phyloP scores from a whole-genome alignment of 2,797 vertebrate genomes.

The Tragelaphus eurycerus region DNA sequence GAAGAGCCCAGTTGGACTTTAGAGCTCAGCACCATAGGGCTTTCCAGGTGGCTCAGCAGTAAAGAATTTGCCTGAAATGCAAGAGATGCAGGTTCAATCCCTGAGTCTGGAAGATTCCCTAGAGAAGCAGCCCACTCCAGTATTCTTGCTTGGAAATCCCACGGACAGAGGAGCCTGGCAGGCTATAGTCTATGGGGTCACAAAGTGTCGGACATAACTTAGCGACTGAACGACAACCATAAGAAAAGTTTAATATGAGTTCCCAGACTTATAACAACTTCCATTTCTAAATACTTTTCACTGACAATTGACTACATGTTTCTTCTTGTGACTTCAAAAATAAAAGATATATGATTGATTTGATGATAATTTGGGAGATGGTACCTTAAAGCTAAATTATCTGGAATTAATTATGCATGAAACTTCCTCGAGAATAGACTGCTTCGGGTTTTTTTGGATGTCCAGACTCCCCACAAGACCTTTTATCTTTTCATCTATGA shows the following conservation, averaged over 20 bases:
- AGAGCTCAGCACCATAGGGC: rapidly evolving
- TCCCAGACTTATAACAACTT: neutral
- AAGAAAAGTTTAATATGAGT: neutral
- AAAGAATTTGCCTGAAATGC: neutral
- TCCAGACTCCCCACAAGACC: neutral
- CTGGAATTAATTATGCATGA: neutral
- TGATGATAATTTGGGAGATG: neutral
- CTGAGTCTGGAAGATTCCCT: neutral
- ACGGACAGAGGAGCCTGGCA: neutral
- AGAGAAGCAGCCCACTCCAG: neutral
- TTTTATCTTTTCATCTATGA: neutral
- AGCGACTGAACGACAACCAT: rapidly evolving
- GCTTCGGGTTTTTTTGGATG: rapidly evolving
- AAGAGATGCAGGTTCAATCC: neutral
- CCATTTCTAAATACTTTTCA: neutral
- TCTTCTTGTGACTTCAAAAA: neutral
- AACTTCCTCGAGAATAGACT: neutral
- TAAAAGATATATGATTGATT: no score
- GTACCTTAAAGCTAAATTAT: neutral
- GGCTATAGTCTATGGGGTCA: neutral
- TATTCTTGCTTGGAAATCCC: neutral
- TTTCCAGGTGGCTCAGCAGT: neutral
- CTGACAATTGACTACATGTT: neutral
- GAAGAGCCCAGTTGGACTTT: rapidly evolving
- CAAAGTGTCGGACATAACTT: neutral